Conservation (phyloP, 2,797 vertebrate species). For the Acestrorhynchus altus region DNA sequence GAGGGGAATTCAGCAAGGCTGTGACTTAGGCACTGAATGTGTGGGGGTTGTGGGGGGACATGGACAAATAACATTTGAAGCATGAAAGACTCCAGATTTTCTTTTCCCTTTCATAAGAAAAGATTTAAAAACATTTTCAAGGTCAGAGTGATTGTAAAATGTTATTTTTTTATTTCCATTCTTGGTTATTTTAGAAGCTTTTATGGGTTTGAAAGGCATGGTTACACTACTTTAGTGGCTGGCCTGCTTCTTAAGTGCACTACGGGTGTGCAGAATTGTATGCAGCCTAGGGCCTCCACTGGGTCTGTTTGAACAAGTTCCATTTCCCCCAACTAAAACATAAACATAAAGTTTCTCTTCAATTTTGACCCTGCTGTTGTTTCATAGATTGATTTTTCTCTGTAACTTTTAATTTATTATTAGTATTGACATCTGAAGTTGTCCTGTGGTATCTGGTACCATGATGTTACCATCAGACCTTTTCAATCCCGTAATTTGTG, state of each 20-base stretch:
- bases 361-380: not conserved
- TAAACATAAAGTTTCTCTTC: not conserved
- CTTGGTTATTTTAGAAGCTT: constrained; percentile 63
- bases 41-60: constrained; percentile 43
- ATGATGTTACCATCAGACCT: too few species aligned
- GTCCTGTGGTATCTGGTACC: too few species aligned
- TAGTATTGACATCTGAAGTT: too few species aligned
- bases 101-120: constrained; percentile 66
- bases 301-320: not conserved
- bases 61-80: constrained; percentile 69
- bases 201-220: constrained; percentile 72
- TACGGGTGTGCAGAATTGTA: not conserved
- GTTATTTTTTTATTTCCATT: constrained; percentile 70
- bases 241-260: constrained; percentile 67
- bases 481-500: too few species aligned
- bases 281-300: not conserved
- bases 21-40: constrained; percentile 58
- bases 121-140: constrained; percentile 67
- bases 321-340: not conserved
- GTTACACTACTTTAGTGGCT: constrained; percentile 77
- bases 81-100: constrained; percentile 72
- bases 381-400: not conserved
- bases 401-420: not conserved
- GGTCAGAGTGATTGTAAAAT: constrained; percentile 74
- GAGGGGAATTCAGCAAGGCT: constrained; percentile 51